Conservation (phyloP, 2,113 vertebrate genomes). For the Thamnaconus septentrionalis region DNA sequence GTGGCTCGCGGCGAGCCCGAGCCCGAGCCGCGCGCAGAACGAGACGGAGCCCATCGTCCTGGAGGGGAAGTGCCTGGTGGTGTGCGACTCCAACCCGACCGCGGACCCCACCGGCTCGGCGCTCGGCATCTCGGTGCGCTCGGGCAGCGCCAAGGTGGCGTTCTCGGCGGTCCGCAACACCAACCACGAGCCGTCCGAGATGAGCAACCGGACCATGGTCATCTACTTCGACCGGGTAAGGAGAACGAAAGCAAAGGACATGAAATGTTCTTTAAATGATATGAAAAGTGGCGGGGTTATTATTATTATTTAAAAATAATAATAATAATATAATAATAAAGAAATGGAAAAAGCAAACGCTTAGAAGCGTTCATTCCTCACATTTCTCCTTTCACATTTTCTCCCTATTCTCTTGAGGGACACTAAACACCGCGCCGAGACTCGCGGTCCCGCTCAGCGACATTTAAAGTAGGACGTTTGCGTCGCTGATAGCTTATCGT, state of each 20-base stretch:
- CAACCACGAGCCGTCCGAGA: constrained; percentile 98
- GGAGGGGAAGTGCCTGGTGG: constrained; percentile 95
- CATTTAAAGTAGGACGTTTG: too few species aligned
- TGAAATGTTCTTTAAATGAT: background rate
- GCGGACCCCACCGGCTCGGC: constrained; percentile 92
- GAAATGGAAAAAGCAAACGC: too few species aligned
- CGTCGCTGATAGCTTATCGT: too few species aligned
- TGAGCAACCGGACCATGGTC: constrained; percentile 97
- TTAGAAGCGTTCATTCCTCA: too few species aligned
- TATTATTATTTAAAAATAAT: too few species aligned
- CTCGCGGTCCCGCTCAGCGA: too few species aligned
- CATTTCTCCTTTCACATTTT: too few species aligned
- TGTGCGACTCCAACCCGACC: constrained; percentile 95
- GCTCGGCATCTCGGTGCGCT: constrained; percentile 94
- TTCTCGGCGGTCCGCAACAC: constrained; percentile 96
- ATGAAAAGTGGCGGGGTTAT: too few species aligned
- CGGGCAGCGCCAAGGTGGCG: constrained; percentile 92
- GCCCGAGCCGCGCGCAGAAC: constrained; percentile 83
- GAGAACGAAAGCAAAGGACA: background rate
- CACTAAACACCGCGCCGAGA: too few species aligned
- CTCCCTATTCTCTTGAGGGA: too few species aligned
- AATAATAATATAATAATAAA: too few species aligned
- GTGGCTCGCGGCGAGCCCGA: constrained; percentile 76
- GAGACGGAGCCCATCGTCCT: constrained; percentile 95
- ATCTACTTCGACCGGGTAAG: constrained; percentile 95